Evolutionary conservation across 2,797 vertebrate genomes (phyloP), one percentile per base, ranked within the genome.

Genomic region (Ispidina picta): DNA sequence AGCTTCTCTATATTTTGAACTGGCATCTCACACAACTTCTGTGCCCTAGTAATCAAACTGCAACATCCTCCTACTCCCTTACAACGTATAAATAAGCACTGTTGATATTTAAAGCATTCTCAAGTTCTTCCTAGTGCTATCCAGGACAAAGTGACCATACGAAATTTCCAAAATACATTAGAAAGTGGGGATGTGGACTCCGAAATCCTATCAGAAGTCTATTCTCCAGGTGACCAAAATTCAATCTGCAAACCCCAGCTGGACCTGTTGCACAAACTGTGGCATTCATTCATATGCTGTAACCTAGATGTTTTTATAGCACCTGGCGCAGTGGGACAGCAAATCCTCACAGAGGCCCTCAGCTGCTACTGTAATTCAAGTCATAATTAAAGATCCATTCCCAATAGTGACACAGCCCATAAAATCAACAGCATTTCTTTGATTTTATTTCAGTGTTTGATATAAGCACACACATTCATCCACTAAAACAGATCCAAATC

Each of bases 391-490:
- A 92, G 71, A 91, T 60, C 77, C 64, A 62, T 79, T 84, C 52
- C 81, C 74, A 82, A 14, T 19, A 54, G 83, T 70, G 88, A 79
- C 60, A 88, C 16, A 92, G 5, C 8, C 74, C 68, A 83, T 88
- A 92, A 95, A 95, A 90, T 56, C 80, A 88, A 76, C 80, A 73
- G 31, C 35, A 73, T 71, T 92, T 73, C 77, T 88, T 94, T 91
- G 88, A 89, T 89, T 96, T 91, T 86, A 90, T 90, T 93, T 92
- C 86, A 86, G 52, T 60, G 33, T 73, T 90, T 86, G 68, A 93
- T 90, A 79, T 58, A 95, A 82, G 54, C n/a, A n/a, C 74, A 76
- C 16, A 54, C 26, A 35, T 76, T 82, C 28, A 68, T 26, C 26
- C 4, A 4, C 64, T 93, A 65, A 82, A 91, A 70, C 15, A 65